Evolutionary conservation across 2,797 vertebrate species (phyloP).

Genomic region (Sebastes minor): DNA sequence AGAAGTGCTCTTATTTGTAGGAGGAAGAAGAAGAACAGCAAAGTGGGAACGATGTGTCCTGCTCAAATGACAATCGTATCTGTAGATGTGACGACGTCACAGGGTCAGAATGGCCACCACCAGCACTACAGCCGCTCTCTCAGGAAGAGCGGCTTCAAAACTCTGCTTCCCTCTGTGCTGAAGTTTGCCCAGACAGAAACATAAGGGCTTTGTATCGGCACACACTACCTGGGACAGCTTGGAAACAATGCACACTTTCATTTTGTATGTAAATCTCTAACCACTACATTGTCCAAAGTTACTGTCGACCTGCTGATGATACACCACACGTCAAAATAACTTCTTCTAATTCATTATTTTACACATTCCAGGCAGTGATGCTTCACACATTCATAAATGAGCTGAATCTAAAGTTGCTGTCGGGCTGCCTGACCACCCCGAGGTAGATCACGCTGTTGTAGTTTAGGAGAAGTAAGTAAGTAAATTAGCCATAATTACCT

Average conservation of each 20-base stretch:
- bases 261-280: constrained; percentile 21
- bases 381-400: neutral
- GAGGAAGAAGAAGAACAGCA: constrained; percentile 14
- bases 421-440: no score
- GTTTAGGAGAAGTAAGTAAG: neutral
- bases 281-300: constrained; percentile 27
- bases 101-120: constrained; percentile 13
- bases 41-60: neutral
- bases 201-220: neutral
- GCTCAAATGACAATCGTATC: neutral
- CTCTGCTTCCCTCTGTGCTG: neutral
- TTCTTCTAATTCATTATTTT: neutral
- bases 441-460: neutral
- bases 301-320: neutral
- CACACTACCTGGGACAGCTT: neutral
- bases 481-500: neutral
- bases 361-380: neutral
- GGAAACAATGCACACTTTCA: neutral
- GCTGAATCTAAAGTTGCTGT: neutral
- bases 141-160: constrained; percentile 1
- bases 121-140: constrained; percentile 30
- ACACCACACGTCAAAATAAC: neutral
- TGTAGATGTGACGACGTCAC: constrained; percentile 8
- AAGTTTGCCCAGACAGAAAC: neutral
- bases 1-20: constrained; percentile 45